Evolutionary conservation across 2,888 invertebrate genomes (phyloP), one percentile per base, ranked within the genome.

Genomic region (Drosophila merina): DNA sequence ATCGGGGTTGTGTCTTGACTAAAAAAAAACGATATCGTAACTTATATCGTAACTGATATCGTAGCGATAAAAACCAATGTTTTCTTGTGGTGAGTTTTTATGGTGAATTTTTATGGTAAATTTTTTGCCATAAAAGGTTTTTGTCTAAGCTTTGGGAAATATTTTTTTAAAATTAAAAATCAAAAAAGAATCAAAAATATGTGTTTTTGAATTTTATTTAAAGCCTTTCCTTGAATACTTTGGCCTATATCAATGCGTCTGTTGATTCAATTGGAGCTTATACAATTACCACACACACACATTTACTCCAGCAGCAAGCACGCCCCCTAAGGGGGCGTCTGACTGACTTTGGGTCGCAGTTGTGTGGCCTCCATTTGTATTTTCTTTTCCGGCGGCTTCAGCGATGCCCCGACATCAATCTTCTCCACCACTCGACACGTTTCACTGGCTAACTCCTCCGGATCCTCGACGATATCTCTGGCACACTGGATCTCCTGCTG

Each of bases 401-500:
- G 6, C 6, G 25, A 9, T 4, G 7, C 47, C n/a, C 12, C 10
- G 9, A 30, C 36, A 2, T 1, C 9, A 1, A 60, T n/a, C 25
- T 60, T 45, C 5, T 60, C 30, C 4, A 60, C 47, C n/a, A 60
- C 30, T 1, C 60, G 62, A 3, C 36, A 60, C 4, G 47, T 60
- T 9, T 60, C 60, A 14, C 60, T 60, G 14, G 26, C 9, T 12
- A 60, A 30, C 30, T 60, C 60, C 14, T 63, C 67, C 7, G 44
- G 66, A 26, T 63, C 67, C n/a, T 25, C 3, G 3, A 38, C 63
- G 2, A n/a, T 20, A 8, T 69, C 62, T n/a, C 33, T 33, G 6
- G 10, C 36, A 6, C 12, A 45, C 26, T 51, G 55, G 1, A 62
- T 20, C 33, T 55, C 54, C 1, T 4, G 6, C 2, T 66, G 36